These are phyloP conservation scores for Cheracebus regulus DNA, from an alignment of 2,797 vertebrate species.

Conservation along the genomic window DNA sequence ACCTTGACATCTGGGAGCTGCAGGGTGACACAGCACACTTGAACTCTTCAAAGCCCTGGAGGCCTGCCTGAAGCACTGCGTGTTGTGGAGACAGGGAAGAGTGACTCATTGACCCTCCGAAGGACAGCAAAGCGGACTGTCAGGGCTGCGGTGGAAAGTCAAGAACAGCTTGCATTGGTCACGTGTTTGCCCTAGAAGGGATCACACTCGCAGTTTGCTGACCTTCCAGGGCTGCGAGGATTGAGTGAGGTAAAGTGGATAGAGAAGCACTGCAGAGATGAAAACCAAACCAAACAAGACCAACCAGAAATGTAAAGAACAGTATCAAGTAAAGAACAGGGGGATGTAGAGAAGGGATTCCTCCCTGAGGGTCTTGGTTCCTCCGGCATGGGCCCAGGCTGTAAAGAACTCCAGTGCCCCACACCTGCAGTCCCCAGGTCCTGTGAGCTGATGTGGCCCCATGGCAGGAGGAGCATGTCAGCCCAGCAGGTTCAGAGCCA, in stretches of 20 bases:
- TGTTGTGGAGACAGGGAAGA: not conserved
- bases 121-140: not conserved
- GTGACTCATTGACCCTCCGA: not conserved
- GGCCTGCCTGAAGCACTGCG: not conserved
- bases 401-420: not conserved
- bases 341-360: not conserved
- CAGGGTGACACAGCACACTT: not conserved
- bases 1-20: not conserved
- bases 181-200: not conserved
- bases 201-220: not conserved
- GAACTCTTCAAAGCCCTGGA: not conserved
- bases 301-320: not conserved
- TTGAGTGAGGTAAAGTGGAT: not conserved
- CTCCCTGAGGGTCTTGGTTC: not conserved
- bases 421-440: not conserved
- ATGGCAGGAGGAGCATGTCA: rapidly evolving
- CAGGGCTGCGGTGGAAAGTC: not conserved
- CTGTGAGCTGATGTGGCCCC: not conserved
- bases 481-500: no score
- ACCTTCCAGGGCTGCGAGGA: rapidly evolving
- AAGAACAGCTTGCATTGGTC: not conserved
- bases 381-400: no score
- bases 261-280: not conserved
- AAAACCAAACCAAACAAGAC: not conserved
- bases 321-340: not conserved